Base-by-base conservation (phyloP, 1,140 invertebrate species). In the Neoseiulus cucumeris region DNA sequence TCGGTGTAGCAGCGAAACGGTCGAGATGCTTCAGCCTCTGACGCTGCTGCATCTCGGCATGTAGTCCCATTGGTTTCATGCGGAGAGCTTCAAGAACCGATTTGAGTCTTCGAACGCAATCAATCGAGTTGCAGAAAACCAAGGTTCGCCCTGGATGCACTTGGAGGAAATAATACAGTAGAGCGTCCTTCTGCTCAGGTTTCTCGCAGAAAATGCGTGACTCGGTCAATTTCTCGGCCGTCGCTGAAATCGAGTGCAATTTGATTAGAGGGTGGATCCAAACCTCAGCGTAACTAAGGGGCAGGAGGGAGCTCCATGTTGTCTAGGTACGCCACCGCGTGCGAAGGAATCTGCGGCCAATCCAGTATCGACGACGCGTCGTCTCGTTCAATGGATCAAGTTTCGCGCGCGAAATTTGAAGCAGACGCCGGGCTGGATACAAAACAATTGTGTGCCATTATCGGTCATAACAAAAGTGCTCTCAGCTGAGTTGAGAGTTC, bases 71-170 rank as follows among this genome's bases (percentile, higher is more conserved):
- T 1, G 91, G 86, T 64, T 82, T 78, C 72, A 85, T 85, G 64
- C 86, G 78, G 2, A 99, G 79, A 66, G 90, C 75, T 0, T 78
- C 81, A 42, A 98, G 84, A 20, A 99, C 75, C 65, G 86, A 87
- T 0, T 85, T 80, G 44, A 99, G 78, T 66, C 89, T 71, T 66
- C 89, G 77, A 0, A 97, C 87, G 76, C 90, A 91, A 65, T 90
- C 88, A 67, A 97, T 95, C 64, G 90, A 94, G 77, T 98, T 98
- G 71, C 89, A 91, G 78, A 98, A 98, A n/a, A 98, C 84, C 33
- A 98, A 81, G 2, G 91, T 96, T 66, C 91, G 77, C 0, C 91
- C 94, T 0, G 82, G 82, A 77, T 96, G 85, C 59, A 82, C 80
- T 68, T 84, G 81, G 17, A 96, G 72, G 70, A 98, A 89, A 72